Conservation (phyloP, 2,888 invertebrate genomes). For the Galerucella nymphaeae region DNA sequence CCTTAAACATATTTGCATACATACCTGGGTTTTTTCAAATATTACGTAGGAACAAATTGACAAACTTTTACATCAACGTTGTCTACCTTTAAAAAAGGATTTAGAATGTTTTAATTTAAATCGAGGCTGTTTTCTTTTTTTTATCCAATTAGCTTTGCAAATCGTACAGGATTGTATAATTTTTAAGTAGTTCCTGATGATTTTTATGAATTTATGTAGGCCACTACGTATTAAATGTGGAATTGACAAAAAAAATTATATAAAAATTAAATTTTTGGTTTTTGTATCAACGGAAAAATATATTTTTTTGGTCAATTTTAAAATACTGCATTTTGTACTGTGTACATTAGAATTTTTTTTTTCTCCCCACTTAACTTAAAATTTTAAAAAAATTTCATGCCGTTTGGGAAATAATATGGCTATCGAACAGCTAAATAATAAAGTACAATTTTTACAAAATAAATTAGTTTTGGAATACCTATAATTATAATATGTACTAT, state of each 20-base stretch:
- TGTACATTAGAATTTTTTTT: constrained; percentile 21
- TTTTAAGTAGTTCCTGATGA: too few species aligned
- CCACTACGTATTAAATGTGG: neutral
- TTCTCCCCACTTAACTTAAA: neutral
- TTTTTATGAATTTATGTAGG: neutral
- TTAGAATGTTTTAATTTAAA: neutral
- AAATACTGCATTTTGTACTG: constrained; percentile 26
- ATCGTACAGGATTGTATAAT: neutral
- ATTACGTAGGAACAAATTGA: too few species aligned
- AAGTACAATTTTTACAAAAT: constrained; percentile 29
- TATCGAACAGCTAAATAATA: constrained; percentile 18
- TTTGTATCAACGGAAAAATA: neutral
- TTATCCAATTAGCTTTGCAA: neutral
- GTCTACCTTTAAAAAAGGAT: neutral
- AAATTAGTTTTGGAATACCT: constrained; percentile 30
- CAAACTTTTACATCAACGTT: neutral
- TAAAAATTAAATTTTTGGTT: neutral
- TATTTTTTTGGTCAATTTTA: neutral
- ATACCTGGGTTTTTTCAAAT: too few species aligned
- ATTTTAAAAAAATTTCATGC: constrained; percentile 6
- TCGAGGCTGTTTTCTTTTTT: neutral
- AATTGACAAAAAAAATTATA: neutral
- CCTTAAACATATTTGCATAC: neutral
- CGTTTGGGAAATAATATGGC: constrained; percentile 9
- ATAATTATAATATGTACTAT: constrained; percentile 44